Conservation (phyloP, 2,113 vertebrate genomes). For the Falco punctatus region DNA sequence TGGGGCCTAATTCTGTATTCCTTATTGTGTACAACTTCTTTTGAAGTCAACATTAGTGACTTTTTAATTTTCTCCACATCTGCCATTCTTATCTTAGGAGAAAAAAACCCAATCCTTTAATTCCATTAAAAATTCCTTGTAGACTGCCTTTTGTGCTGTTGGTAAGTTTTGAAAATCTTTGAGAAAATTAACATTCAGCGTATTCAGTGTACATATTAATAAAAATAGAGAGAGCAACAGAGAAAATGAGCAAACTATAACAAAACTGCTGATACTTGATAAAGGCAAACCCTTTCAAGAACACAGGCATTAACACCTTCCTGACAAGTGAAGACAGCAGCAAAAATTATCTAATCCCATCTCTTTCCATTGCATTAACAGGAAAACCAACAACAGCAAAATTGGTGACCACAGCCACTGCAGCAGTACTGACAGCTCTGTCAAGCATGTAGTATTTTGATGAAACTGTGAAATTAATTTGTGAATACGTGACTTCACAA, state of each 20-base stretch:
- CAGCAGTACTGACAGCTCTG: not conserved
- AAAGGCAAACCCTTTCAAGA: not conserved
- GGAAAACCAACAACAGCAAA: not conserved
- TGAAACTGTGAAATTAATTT: not conserved
- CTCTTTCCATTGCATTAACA: not conserved
- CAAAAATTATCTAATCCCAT: not conserved
- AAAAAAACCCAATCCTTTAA: not conserved
- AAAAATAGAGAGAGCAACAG: not conserved
- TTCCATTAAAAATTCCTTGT: slow-evolving; percentile 42
- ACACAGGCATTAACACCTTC: slow-evolving; percentile 11
- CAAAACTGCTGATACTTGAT: slow-evolving; percentile 2
- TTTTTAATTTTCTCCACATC: slow-evolving; percentile 59
- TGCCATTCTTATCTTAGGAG: slow-evolving; percentile 6
- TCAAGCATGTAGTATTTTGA: not conserved
- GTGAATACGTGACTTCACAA: not conserved
- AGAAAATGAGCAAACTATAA: slow-evolving; percentile 10
- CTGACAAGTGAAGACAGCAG: slow-evolving; percentile 20
- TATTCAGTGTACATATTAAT: slow-evolving; percentile 14
- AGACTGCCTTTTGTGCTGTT: not conserved
- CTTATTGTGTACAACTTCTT: slow-evolving; percentile 22
- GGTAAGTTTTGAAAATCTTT: not conserved
- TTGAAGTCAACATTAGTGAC: slow-evolving; percentile 66
- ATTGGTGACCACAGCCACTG: not conserved
- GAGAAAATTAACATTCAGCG: slow-evolving; percentile 33
- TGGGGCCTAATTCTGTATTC: slow-evolving; percentile 22